Evolutionary conservation across 2,888 invertebrate species (phyloP).

Genomic region (Catotricha subobsoleta): DNA sequence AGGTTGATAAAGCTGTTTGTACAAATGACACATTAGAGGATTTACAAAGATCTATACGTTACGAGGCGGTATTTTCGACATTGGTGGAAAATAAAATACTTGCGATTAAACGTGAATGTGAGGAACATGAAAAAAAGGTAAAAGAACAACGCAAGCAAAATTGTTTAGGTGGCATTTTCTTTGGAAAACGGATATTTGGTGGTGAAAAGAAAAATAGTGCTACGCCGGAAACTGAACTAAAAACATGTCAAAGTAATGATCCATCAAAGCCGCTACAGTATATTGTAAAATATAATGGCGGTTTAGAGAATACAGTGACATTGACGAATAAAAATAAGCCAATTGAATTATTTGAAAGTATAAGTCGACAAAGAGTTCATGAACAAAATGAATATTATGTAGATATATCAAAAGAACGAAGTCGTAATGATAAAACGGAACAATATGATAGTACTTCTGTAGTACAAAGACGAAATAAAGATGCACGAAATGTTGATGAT

Average conservation of each 20-base stretch:
- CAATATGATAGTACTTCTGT: not conserved
- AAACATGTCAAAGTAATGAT: not conserved
- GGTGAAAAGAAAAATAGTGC: not conserved
- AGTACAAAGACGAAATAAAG: not conserved
- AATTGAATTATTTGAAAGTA: no score
- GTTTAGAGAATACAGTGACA: not conserved
- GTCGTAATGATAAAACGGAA: not conserved
- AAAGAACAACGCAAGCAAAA: constrained; percentile 9
- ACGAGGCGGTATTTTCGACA: constrained; percentile 27
- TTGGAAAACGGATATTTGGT: not conserved
- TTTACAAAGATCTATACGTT: constrained; percentile 25
- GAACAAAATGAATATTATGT: not conserved
- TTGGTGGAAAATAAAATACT: constrained; percentile 29
- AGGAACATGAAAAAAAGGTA: constrained; percentile 19
- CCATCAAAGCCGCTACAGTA: not conserved
- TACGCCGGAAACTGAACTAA: not conserved
- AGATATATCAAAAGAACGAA: not conserved
- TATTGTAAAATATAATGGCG: not conserved
- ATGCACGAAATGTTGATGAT: not conserved
- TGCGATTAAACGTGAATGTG: constrained; percentile 29
- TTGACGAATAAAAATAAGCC: not conserved
- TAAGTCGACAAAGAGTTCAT: not conserved
- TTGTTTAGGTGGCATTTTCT: constrained; percentile 4
- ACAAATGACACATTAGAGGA: constrained; percentile 27
- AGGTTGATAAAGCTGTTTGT: constrained; percentile 27